phyloP scores from a whole-genome alignment of 2,113 vertebrate species.

The Tretioscincus oriximinensis region DNA sequence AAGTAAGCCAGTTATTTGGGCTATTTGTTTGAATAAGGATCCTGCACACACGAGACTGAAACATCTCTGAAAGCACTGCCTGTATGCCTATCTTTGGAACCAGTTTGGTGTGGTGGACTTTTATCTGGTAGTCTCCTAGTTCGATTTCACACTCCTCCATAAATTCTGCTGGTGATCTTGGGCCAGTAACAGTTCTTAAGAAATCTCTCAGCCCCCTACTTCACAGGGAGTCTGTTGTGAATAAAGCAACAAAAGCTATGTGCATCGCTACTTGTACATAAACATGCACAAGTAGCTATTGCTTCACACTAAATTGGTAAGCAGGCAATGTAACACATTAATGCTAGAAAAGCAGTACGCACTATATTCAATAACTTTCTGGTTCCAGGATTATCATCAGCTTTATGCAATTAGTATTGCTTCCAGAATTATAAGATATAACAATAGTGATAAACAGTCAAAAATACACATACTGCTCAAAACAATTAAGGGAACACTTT shows the following conservation, averaged over 20 bases:
- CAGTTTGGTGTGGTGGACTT: too few species aligned
- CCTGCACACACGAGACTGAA: neutral
- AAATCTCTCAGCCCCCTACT: too few species aligned
- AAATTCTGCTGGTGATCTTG: too few species aligned
- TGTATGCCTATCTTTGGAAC: neutral
- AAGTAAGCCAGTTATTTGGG: neutral
- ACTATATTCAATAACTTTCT: neutral
- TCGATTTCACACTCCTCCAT: too few species aligned
- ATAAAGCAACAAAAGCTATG: too few species aligned
- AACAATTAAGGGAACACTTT: too few species aligned
- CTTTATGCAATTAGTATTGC: neutral
- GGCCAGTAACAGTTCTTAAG: too few species aligned
- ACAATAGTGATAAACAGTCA: neutral
- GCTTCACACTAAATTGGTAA: neutral
- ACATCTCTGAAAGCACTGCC: neutral
- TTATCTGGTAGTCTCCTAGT: too few species aligned
- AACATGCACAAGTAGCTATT: neutral
- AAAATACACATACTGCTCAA: too few species aligned
- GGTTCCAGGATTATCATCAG: neutral
- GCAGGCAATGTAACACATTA: neutral
- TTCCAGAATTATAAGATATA: neutral
- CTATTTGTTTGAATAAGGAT: neutral
- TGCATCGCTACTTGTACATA: neutral
- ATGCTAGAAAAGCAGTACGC: neutral
- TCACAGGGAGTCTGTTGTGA: too few species aligned